Percentiles rank a stretch among this genome's conserved stretches.
These are phyloP conservation scores for Tachypleus tridentatus DNA, from an alignment of 1,140 invertebrate genomes.

Conservation along the genomic window DNA sequence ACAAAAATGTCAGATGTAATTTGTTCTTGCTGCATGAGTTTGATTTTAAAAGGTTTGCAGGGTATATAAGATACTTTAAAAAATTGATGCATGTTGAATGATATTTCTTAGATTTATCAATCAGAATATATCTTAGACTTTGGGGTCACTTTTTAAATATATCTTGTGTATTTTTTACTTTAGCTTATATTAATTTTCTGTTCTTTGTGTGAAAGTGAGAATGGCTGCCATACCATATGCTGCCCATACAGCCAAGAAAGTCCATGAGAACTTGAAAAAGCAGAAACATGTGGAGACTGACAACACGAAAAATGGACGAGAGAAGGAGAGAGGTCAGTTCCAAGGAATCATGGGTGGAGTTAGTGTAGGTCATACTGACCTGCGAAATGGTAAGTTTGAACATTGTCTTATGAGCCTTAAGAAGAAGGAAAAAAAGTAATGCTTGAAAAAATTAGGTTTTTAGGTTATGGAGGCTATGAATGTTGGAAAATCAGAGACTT, in stretches of 20 bases:
- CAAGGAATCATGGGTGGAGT: slow-evolving; percentile 1
- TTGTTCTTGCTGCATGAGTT: too few species aligned
- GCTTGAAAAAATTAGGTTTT: not conserved
- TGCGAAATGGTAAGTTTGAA: not conserved
- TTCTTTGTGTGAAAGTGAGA: not conserved
- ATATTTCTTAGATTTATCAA: too few species aligned
- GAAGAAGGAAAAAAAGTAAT: not conserved
- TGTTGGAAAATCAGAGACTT: too few species aligned
- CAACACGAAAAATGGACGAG: slow-evolving; percentile 6
- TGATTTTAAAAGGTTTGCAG: too few species aligned
- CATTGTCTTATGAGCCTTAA: not conserved
- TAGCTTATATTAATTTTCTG: too few species aligned
- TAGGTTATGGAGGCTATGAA: too few species aligned
- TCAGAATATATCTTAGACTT: too few species aligned
- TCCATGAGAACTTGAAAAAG: slow-evolving; percentile 16
- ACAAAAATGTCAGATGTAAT: too few species aligned
- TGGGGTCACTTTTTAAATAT: too few species aligned
- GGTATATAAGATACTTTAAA: too few species aligned
- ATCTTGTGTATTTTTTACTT: too few species aligned
- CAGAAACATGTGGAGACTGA: not conserved
- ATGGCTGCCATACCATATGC: slow-evolving; percentile 22
- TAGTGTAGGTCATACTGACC: not conserved
- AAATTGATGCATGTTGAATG: too few species aligned
- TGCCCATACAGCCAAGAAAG: slow-evolving; percentile 16
- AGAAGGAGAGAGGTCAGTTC: not conserved